These are phyloP conservation scores for Chelon auratus DNA, from an alignment of 2,797 vertebrate species.

Conservation along the genomic window DNA sequence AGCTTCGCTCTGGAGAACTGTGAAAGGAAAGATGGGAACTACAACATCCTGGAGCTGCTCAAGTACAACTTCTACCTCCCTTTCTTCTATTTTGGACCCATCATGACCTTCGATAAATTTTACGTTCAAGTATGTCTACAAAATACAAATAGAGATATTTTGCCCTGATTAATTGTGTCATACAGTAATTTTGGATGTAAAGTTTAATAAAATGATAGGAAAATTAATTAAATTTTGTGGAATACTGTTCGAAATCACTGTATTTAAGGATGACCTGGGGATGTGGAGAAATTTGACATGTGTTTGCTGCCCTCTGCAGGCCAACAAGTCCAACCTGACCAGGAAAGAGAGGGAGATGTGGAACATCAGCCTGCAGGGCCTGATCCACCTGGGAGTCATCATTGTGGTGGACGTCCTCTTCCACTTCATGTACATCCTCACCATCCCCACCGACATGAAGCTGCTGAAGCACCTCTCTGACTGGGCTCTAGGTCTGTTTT, in stretches of 20 bases:
- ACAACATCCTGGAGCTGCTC: constrained; percentile 93
- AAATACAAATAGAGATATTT: not conserved
- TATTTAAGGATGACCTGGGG: not conserved
- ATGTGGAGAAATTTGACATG: constrained; percentile 1
- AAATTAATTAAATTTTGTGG: not conserved
- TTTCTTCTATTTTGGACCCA: constrained; percentile 97
- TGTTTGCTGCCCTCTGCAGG: constrained; percentile 80
- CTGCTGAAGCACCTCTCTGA: constrained; percentile 90
- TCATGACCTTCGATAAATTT: constrained; percentile 97
- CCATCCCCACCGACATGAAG: constrained; percentile 92
- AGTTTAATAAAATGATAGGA: no score
- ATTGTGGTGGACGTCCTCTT: constrained; percentile 90
- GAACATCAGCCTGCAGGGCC: constrained; percentile 87
- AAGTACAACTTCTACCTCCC: constrained; percentile 99
- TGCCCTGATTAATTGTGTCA: not conserved
- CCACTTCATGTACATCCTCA: constrained; percentile 97
- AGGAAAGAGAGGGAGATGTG: constrained; percentile 91
- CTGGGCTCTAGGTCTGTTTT: constrained; percentile 89
- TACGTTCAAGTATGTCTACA: constrained; percentile 86
- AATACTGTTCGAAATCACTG: not conserved
- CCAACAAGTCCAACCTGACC: constrained; percentile 82
- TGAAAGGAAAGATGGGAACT: constrained; percentile 89
- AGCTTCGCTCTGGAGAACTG: constrained; percentile 96
- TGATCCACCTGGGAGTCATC: constrained; percentile 84
- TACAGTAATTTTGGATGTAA: not conserved